Evolutionary conservation across 2,797 vertebrate genomes (phyloP).

Genomic region (Threskiornis aethiopicus): DNA sequence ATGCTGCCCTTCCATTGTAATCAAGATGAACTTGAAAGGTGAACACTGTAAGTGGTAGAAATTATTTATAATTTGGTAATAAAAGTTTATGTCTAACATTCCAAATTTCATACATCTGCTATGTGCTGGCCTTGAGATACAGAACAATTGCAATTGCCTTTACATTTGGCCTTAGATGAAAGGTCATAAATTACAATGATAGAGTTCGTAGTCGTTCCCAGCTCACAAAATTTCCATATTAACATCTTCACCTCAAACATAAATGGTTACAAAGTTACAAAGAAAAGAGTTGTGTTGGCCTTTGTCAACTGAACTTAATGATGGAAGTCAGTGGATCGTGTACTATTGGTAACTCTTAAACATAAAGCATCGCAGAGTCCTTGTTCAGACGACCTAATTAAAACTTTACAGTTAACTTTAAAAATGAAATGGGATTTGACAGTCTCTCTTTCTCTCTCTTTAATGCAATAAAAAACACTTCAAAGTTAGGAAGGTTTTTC

Average conservation of each 20-base stretch:
- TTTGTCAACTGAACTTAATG: constrained; percentile 71
- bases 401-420: constrained; percentile 64
- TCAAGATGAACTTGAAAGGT: constrained; percentile 86
- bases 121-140: constrained; percentile 77
- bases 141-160: constrained; percentile 80
- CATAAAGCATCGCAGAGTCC: constrained; percentile 23
- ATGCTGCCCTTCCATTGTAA: constrained; percentile 79
- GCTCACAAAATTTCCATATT: constrained; percentile 80
- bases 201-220: constrained; percentile 64
- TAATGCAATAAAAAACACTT: constrained; percentile 28
- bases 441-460: background rate
- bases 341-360: background rate
- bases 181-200: constrained; percentile 81
- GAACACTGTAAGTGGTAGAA: constrained; percentile 80
- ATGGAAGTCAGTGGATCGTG: constrained; percentile 32
- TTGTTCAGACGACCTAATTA: constrained; percentile 67
- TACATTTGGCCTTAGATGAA: constrained; percentile 78
- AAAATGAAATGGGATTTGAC: constrained; percentile 59
- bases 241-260: constrained; percentile 82
- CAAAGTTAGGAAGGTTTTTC: constrained; percentile 28
- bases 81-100: constrained; percentile 84
- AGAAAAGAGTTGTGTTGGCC: constrained; percentile 70
- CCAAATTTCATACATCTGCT: constrained; percentile 80
- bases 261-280: constrained; percentile 79
- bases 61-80: constrained; percentile 87